Percentiles rank a stretch among this genome's conserved stretches.
These are phyloP conservation scores for Urosaurus nigricauda DNA, from an alignment of 2,797 vertebrate species.

Conservation along the genomic window DNA sequence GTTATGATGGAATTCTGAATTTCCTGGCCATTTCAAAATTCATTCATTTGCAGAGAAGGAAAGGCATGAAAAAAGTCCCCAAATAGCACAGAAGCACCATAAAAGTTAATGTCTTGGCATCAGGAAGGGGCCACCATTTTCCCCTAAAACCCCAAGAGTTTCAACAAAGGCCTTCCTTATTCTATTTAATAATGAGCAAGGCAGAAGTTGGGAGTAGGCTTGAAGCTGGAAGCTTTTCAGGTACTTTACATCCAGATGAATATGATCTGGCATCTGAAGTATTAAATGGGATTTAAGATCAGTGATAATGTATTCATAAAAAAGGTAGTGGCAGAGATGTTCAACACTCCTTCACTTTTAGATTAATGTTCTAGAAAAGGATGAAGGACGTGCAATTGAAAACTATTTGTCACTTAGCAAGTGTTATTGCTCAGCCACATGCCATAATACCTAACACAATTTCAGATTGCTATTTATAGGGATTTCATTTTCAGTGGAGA, in stretches of 20 bases:
- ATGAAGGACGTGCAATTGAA: conserved; percentile 55
- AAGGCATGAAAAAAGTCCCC: neutral
- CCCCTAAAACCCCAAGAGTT: neutral
- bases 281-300: conserved; percentile 57
- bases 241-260: neutral
- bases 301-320: conserved; percentile 48
- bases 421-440: conserved; percentile 36
- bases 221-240: neutral
- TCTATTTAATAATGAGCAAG: neutral
- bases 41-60: neutral
- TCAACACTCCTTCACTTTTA: conserved; percentile 18
- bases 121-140: neutral
- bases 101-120: too few species aligned
- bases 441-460: conserved; percentile 16
- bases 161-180: neutral
- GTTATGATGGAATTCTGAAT: too few species aligned
- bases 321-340: conserved; percentile 41
- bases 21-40: neutral
- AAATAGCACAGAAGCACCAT: neutral
- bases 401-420: conserved; percentile 56
- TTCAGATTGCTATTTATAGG: conserved; percentile 43
- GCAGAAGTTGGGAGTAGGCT: neutral
- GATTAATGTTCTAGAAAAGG: conserved; percentile 59
- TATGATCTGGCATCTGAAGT: conserved; percentile 31
- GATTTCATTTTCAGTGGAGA: conserved; percentile 7